Conservation (phyloP, 2,113 vertebrate genomes). For the Pterocles gutturalis region DNA sequence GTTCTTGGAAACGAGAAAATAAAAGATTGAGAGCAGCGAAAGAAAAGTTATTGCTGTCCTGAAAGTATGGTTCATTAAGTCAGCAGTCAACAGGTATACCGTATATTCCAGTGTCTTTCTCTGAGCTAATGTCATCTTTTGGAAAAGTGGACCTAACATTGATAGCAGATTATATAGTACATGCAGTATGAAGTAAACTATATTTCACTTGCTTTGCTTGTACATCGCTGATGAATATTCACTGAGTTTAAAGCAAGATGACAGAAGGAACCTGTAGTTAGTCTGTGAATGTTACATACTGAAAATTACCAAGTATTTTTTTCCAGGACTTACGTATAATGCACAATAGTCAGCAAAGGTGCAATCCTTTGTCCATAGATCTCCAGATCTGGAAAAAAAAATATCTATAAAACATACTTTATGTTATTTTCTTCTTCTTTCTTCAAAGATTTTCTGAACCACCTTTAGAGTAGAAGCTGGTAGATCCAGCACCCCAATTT, state of each 20-base stretch:
- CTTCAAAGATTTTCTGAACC: not conserved
- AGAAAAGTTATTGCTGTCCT: not conserved
- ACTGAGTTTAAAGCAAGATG: not conserved
- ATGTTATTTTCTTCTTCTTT: not conserved
- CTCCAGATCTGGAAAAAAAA: not conserved
- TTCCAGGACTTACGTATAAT: not conserved
- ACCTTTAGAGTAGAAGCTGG: not conserved
- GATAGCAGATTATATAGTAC: not conserved
- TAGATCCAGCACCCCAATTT: not conserved
- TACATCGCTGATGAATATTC: fast-evolving
- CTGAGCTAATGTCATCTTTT: not conserved
- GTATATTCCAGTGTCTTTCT: not conserved
- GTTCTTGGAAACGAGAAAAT: not conserved
- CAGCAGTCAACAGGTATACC: not conserved
- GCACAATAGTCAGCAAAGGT: not conserved
- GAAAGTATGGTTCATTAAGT: not conserved
- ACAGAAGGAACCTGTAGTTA: not conserved
- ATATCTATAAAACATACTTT: not conserved
- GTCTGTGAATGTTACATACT: not conserved
- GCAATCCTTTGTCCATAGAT: not conserved
- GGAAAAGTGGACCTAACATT: not conserved
- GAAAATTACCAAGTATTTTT: not conserved
- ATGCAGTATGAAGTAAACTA: not conserved
- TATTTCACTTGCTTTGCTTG: not conserved
- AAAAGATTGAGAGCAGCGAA: not conserved